These are phyloP conservation scores for Parthenolecanium corni DNA, from an alignment of 2,888 invertebrate genomes.

Conservation along the genomic window DNA sequence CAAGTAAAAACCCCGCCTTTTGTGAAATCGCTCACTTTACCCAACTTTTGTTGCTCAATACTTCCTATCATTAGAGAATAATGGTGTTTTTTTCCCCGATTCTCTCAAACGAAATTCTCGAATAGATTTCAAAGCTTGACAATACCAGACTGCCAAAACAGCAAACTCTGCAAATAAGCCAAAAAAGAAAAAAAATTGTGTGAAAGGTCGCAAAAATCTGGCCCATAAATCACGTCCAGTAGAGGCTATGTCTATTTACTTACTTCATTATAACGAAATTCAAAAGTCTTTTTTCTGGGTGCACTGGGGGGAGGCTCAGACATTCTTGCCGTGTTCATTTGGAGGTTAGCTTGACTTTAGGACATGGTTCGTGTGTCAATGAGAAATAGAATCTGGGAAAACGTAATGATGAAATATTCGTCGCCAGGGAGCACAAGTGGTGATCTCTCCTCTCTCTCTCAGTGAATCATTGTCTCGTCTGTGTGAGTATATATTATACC, in stretches of 20 bases:
- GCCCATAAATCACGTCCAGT: not conserved
- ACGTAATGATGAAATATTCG: constrained; percentile 44
- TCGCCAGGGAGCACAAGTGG: constrained; percentile 38
- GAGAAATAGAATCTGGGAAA: constrained; percentile 22
- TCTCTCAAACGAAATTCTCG: too few relatives aligned
- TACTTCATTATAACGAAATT: too few relatives aligned
- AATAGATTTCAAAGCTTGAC: too few relatives aligned
- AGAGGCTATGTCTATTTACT: not conserved
- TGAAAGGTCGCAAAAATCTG: not conserved
- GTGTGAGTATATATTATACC: constrained; percentile 1
- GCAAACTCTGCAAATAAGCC: not conserved
- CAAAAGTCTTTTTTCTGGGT: not conserved
- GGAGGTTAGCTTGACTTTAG: constrained; percentile 15
- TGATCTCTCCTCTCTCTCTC: constrained; percentile 31
- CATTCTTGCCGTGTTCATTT: not conserved
- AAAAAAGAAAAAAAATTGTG: not conserved
- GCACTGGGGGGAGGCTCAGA: not conserved
- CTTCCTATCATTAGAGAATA: too few relatives aligned
- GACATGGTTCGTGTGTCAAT: constrained; percentile 21
- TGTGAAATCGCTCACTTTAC: too few relatives aligned
- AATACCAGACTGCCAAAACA: too few relatives aligned
- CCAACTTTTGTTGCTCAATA: too few relatives aligned
- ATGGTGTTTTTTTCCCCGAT: too few relatives aligned
- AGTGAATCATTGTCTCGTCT: constrained; percentile 41
- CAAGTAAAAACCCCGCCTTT: too few relatives aligned